These are phyloP conservation scores for Uromys caudimaculatus DNA, from an alignment of 2,797 vertebrate genomes.

Conservation along the genomic window DNA sequence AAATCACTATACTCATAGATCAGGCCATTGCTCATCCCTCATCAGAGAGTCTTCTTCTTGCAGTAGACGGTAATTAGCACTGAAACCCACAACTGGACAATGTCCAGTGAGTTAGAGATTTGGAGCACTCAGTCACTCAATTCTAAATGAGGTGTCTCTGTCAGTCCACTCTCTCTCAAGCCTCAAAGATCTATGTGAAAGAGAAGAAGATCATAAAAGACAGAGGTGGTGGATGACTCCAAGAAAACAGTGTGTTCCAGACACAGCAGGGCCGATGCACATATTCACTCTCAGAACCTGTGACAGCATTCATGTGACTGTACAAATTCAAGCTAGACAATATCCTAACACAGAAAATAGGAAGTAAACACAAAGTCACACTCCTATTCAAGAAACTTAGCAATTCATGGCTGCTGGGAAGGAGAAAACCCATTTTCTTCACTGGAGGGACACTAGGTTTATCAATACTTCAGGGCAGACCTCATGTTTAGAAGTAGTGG, in stretches of 20 bases:
- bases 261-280: accelerated
- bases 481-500: background rate
- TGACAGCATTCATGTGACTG: background rate
- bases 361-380: background rate
- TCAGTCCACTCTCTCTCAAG: background rate
- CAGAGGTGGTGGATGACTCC: background rate
- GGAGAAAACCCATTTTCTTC: background rate
- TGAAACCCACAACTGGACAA: background rate
- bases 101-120: background rate
- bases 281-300: background rate
- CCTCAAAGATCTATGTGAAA: background rate
- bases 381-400: background rate
- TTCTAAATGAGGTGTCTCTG: background rate
- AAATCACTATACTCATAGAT: background rate
- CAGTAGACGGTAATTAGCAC: background rate
- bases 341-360: background rate
- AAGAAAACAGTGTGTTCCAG: background rate
- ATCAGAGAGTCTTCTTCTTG: background rate
- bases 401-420: background rate
- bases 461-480: background rate
- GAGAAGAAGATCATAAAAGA: background rate
- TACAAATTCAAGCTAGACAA: background rate
- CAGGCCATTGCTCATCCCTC: background rate
- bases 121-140: background rate
- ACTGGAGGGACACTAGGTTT: background rate